phyloP scores from a whole-genome alignment of 2,888 invertebrate species.

The Crossocerus cetratus region DNA sequence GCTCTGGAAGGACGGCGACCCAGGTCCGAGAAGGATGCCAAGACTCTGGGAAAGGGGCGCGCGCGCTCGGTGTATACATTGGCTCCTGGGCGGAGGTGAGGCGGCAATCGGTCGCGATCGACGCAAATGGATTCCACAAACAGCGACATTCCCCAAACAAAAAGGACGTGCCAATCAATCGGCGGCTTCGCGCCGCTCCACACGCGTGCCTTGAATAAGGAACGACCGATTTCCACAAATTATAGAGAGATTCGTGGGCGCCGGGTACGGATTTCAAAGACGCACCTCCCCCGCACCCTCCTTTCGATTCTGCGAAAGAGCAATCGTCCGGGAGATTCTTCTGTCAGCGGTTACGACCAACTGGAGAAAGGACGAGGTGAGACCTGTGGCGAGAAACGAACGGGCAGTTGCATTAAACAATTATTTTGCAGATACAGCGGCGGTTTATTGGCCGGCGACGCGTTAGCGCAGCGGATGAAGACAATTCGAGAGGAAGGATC shows the following conservation, averaged over 20 bases:
- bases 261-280: no score
- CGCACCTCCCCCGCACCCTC: no score
- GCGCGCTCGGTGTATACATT: no score
- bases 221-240: slow-evolving; percentile 65
- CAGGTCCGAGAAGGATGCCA: no score
- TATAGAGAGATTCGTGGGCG: slow-evolving; percentile 49
- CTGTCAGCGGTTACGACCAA: no score
- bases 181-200: slow-evolving; percentile 28
- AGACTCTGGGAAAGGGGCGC: no score
- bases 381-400: neutral
- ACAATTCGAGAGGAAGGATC: slow-evolving; percentile 25
- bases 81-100: slow-evolving; percentile 16
- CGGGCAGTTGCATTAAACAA: no score
- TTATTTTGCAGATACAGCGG: neutral
- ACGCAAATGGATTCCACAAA: slow-evolving; percentile 67
- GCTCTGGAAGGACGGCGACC: no score
- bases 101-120: slow-evolving; percentile 57
- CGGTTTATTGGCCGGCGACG: slow-evolving; percentile 9
- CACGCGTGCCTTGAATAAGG: slow-evolving; percentile 67
- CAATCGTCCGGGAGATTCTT: no score
- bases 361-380: no score
- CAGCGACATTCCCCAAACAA: slow-evolving; percentile 60
- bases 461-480: slow-evolving; percentile 15
- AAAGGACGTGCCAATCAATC: slow-evolving; percentile 66
- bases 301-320: no score